These are phyloP conservation scores for Philopedon plagiatum DNA, from an alignment of 2,888 invertebrate genomes.

Conservation along the genomic window DNA sequence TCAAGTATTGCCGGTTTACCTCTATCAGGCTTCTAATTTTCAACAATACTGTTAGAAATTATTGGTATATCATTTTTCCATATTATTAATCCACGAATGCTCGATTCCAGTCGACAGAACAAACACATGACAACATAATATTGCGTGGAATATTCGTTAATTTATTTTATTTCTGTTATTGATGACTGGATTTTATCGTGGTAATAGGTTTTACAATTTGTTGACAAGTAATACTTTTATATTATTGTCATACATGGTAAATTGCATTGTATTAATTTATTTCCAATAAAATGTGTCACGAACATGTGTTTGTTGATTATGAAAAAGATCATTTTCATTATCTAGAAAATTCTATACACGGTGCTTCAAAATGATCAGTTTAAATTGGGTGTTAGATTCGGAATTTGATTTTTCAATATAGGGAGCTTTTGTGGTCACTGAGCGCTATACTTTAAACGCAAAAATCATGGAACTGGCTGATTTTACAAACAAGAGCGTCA, in stretches of 20 bases:
- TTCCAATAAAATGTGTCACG: not conserved
- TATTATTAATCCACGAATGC: too few species aligned
- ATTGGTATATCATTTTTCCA: too few species aligned
- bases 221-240: not conserved
- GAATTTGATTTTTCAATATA: too few species aligned
- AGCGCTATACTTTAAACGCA: too few species aligned
- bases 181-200: constrained; percentile 12
- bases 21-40: too few species aligned
- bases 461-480: too few species aligned
- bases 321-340: not conserved
- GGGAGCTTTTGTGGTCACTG: too few species aligned
- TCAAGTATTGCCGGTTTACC: too few species aligned
- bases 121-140: constrained; percentile 5
- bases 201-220: not conserved
- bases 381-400: too few species aligned
- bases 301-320: not conserved
- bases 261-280: not conserved
- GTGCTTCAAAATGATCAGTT: not conserved
- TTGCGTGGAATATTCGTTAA: constrained; percentile 19
- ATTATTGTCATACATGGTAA: not conserved
- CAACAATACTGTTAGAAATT: too few species aligned
- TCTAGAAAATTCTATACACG: not conserved
- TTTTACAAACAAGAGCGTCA: too few species aligned
- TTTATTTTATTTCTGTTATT: constrained; percentile 27
- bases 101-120: not conserved